Base-by-base conservation (phyloP, 1,140 invertebrate species). In the Hyles euphorbiae region DNA sequence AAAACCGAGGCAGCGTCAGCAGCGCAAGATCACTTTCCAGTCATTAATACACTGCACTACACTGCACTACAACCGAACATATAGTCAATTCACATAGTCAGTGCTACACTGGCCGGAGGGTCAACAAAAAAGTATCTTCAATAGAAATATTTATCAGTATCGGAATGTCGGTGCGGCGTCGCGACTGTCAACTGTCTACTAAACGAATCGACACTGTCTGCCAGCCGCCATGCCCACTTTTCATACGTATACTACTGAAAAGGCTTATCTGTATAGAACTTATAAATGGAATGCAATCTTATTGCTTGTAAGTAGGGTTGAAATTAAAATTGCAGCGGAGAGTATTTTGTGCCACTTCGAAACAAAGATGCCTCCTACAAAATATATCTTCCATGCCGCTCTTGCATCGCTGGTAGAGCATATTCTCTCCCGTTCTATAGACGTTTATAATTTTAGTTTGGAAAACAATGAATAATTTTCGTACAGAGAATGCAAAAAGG, bases 131-230 rank as follows among this genome's bases (percentile, higher is more conserved):
- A 72, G 66, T 71, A 69, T 68, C 54, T 83, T 81, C 77, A 81
- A 82, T 88, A 87, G 78, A 81, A 77, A 77, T 72, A 77, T 84
- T 86, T 88, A 88, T 86, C 82, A 86, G 83, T 85, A 84, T 88
- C 81, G 82, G 79, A 87, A 87, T 88, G 83, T 84, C 86, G 87
- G 76, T 85, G 76, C 84, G 78, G 83, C 83, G 85, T 86, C 82
- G 81, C 77, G 85, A 88, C 85, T 87, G 85, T 88, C 85, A 88
- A 88, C 74, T 88, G 83, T 87, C 86, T 87, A 87, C 86, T 88
- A 88, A 87, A 85, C 81, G 83, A 85, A 80, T 87, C 83, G 83
- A 86, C 86, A 84, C 80, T 81, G 83, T 71, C 81, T 70, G 74
- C 73, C 80, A 76, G 77, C 81, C 86, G 86, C 86, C 86, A 87